Conservation (phyloP, 1,140 invertebrate species). For the Tetragonula clypearis region DNA sequence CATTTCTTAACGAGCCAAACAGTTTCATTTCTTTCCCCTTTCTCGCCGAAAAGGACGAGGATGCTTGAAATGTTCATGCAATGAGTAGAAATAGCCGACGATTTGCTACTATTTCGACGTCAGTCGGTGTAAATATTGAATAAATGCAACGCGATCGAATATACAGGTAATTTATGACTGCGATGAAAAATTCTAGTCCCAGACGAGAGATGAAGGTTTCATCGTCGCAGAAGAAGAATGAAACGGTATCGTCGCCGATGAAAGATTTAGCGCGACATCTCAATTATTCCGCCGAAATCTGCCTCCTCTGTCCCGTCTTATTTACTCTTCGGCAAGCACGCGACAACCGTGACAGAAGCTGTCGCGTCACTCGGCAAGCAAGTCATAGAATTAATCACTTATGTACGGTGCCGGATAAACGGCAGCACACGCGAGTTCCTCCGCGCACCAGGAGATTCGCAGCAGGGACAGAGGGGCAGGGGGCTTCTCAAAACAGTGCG, state of each 20-base stretch:
- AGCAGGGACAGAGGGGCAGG: too few species aligned
- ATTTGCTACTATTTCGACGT: neutral
- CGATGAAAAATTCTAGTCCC: neutral
- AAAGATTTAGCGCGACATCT: neutral
- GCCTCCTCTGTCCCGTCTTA: neutral
- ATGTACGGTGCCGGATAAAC: conserved; percentile 20
- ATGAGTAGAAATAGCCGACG: neutral
- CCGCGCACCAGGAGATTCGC: neutral
- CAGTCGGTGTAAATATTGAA: neutral
- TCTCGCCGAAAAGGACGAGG: neutral
- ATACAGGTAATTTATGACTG: neutral
- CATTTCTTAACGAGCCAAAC: too few species aligned
- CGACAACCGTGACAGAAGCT: neutral
- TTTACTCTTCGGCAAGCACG: conserved; percentile 21
- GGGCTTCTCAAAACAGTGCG: neutral
- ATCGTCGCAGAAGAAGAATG: neutral
- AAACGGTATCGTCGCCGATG: neutral
- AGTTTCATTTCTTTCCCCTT: neutral
- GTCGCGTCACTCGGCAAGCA: conserved; percentile 27
- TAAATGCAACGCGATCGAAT: neutral
- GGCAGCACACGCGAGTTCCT: neutral
- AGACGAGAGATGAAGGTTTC: neutral
- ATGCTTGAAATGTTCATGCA: neutral
- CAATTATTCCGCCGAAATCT: conserved; percentile 12
- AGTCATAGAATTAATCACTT: conserved; percentile 39